phyloP scores from a whole-genome alignment of 2,797 vertebrate species.

The Cyprinodon diabolis region DNA sequence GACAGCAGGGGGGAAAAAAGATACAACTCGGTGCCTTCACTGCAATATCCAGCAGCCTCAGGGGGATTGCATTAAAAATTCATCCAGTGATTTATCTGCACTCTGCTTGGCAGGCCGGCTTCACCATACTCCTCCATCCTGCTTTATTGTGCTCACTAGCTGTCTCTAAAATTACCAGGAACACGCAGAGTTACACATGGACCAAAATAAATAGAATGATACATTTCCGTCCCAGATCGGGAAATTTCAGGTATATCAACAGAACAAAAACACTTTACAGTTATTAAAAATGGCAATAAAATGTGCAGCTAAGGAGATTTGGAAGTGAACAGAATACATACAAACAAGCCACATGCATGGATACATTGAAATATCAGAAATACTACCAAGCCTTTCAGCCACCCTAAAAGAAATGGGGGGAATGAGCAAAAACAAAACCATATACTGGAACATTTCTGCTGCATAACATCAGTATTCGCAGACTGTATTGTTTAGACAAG shows the following conservation, averaged over 20 bases:
- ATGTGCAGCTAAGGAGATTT: no score
- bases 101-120: slow-evolving; percentile 54
- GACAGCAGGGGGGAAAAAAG: slow-evolving; percentile 16
- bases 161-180: slow-evolving; percentile 48
- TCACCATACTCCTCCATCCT: slow-evolving; percentile 49
- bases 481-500: slow-evolving; percentile 14
- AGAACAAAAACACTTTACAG: no score
- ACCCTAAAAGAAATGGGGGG: slow-evolving; percentile 1
- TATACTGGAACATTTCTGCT: not conserved
- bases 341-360: slow-evolving; percentile 3
- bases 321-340: not conserved
- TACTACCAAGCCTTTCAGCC: not conserved
- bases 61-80: slow-evolving; percentile 76
- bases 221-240: no score
- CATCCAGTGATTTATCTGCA: slow-evolving; percentile 76
- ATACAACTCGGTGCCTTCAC: slow-evolving; percentile 33
- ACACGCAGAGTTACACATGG: slow-evolving; percentile 1
- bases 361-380: slow-evolving; percentile 16
- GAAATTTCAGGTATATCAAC: no score
- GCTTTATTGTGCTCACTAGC: slow-evolving; percentile 56
- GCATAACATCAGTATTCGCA: slow-evolving; percentile 23
- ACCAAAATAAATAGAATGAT: slow-evolving; percentile 13
- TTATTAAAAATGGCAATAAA: no score
- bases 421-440: slow-evolving; percentile 10
- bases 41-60: slow-evolving; percentile 60